phyloP scores from a whole-genome alignment of 2,888 invertebrate species.

The Xanthorhoe designata region DNA sequence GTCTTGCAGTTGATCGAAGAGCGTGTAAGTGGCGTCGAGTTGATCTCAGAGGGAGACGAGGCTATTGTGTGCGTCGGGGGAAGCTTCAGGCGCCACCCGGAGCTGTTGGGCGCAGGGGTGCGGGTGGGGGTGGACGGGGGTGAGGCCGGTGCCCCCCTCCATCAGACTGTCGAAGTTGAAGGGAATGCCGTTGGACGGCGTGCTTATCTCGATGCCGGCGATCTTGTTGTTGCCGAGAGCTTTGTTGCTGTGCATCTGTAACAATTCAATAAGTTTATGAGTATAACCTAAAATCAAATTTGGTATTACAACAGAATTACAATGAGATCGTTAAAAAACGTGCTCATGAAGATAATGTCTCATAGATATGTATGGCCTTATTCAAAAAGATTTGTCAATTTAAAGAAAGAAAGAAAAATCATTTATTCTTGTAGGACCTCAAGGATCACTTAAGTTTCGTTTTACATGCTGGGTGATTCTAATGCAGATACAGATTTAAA shows the following conservation, averaged over 20 bases:
- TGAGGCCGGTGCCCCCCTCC: conserved; percentile 96
- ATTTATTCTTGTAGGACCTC: too few relatives aligned
- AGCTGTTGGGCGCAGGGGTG: conserved; percentile 93
- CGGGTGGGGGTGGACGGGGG: conserved; percentile 89
- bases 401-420: too few relatives aligned
- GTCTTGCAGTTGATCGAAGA: conserved; percentile 44
- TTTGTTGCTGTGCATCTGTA: conserved; percentile 81
- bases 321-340: too few relatives aligned
- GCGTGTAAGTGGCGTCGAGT: conserved; percentile 49
- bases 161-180: conserved; percentile 97
- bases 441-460: too few relatives aligned
- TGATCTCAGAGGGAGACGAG: conserved; percentile 92
- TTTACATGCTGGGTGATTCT: too few relatives aligned
- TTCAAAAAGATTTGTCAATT: too few relatives aligned
- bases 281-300: too few relatives aligned
- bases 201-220: conserved; percentile 93
- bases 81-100: conserved; percentile 89
- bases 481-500: too few relatives aligned
- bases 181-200: conserved; percentile 94
- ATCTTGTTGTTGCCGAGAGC: conserved; percentile 85
- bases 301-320: too few relatives aligned
- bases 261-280: conserved; percentile 4
- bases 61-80: conserved; percentile 91
- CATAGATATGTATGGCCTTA: too few relatives aligned
- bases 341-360: too few relatives aligned